Conservation (phyloP, 2,797 vertebrate genomes). For the Adelosebastes latens region DNA sequence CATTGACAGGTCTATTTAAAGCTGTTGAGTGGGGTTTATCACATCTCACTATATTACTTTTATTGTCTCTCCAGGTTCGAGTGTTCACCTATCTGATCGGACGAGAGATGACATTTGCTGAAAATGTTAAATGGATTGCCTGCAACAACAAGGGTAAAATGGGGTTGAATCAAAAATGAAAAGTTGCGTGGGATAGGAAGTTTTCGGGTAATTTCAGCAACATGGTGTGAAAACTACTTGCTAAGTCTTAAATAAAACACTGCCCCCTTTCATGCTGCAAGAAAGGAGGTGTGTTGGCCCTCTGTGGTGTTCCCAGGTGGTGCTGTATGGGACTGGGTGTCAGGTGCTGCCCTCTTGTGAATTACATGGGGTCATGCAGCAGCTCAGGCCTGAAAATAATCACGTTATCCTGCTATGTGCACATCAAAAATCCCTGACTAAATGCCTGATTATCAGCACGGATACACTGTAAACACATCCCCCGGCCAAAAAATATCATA, state of each 20-base stretch:
- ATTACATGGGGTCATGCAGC: slow-evolving; percentile 42
- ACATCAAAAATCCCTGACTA: slow-evolving; percentile 41
- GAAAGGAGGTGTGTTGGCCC: not conserved
- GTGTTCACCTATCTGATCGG: slow-evolving; percentile 98
- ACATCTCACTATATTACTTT: not conserved
- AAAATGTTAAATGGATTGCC: slow-evolving; percentile 94
- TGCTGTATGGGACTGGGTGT: slow-evolving; percentile 14
- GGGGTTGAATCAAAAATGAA: not conserved
- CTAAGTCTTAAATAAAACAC: not conserved
- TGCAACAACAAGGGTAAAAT: slow-evolving; percentile 95
- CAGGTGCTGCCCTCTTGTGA: slow-evolving; percentile 72
- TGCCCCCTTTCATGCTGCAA: not conserved
- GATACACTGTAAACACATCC: slow-evolving; percentile 52
- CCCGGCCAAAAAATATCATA: slow-evolving; percentile 25
- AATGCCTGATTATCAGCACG: slow-evolving; percentile 62
- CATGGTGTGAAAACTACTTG: not conserved
- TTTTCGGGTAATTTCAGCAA: not conserved
- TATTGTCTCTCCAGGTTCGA: slow-evolving; percentile 85
- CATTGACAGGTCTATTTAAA: not conserved
- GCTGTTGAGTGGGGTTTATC: not conserved
- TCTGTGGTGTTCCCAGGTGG: slow-evolving; percentile 3
- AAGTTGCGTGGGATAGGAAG: not conserved
- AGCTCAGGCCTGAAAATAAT: slow-evolving; percentile 51
- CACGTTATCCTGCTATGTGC: slow-evolving; percentile 46
- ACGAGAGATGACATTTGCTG: slow-evolving; percentile 93